phyloP scores from a whole-genome alignment of 2,113 vertebrate genomes.

The Gopherus flavomarginatus region DNA sequence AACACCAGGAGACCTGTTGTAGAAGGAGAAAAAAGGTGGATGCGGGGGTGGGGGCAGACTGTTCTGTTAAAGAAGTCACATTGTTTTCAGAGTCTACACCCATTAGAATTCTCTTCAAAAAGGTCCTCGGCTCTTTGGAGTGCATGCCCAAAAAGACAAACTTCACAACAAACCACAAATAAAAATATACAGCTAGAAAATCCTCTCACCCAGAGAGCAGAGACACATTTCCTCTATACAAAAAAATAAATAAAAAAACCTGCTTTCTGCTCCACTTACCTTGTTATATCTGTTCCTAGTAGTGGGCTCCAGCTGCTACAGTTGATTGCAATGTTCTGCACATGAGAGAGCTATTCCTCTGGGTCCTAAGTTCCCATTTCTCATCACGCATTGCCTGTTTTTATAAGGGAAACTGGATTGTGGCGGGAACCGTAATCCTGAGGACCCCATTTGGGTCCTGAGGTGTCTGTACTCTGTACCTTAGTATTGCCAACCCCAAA shows the following conservation, averaged over 20 bases:
- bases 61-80: neutral
- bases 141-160: neutral
- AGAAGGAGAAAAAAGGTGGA: neutral
- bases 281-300: neutral
- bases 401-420: neutral
- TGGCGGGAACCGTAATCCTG: neutral
- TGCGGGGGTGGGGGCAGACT: neutral
- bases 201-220: neutral
- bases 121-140: neutral
- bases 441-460: neutral
- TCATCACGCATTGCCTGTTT: neutral
- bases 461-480: neutral
- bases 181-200: neutral
- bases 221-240: neutral
- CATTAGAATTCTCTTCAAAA: neutral
- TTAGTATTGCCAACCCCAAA: neutral
- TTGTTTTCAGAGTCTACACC: neutral
- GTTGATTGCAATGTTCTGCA: neutral
- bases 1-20: neutral
- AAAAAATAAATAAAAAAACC: neutral
- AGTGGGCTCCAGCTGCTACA: accelerated
- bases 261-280: neutral
- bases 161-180: neutral
- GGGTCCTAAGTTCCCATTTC: neutral
- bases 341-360: neutral